These are phyloP conservation scores for Baronia brevicornis DNA, from an alignment of 2,888 invertebrate species.

Conservation along the genomic window DNA sequence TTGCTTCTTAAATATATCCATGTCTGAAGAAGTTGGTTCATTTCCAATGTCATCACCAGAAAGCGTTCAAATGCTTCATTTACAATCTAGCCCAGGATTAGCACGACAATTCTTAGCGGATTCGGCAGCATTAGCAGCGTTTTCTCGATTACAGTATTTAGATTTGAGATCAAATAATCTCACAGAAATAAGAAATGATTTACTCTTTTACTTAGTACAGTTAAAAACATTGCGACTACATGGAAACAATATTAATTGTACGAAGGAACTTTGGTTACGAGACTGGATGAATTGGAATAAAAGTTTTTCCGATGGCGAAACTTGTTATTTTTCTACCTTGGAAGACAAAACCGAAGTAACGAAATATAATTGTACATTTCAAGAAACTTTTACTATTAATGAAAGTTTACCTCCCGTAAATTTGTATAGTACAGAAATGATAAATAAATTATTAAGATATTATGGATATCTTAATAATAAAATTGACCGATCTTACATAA, in stretches of 20 bases:
- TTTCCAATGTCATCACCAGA: conserved; percentile 83
- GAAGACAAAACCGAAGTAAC: conserved; percentile 59
- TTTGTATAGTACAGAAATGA: conserved; percentile 70
- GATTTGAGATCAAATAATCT: conserved; percentile 81
- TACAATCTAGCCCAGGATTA: conserved; percentile 83
- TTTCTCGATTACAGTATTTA: conserved; percentile 81
- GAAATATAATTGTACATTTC: conserved; percentile 67
- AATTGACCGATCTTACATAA: conserved; percentile 46
- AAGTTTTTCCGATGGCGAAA: conserved; percentile 49
- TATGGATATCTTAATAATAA: conserved; percentile 67
- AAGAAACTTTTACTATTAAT: conserved; percentile 68
- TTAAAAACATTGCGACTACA: conserved; percentile 79
- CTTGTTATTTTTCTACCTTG: conserved; percentile 62
- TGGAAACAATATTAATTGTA: conserved; percentile 84
- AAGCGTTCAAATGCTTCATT: conserved; percentile 82
- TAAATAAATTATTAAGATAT: conserved; percentile 62
- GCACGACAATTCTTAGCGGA: conserved; percentile 82
- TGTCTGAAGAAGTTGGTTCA: conserved; percentile 77
- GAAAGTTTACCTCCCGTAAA: conserved; percentile 68
- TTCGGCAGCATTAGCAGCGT: conserved; percentile 82
- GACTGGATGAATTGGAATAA: conserved; percentile 79
- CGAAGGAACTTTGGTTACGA: conserved; percentile 78
- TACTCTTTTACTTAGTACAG: conserved; percentile 81
- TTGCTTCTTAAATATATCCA: conserved; percentile 77
- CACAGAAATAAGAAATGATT: conserved; percentile 73